Evolutionary conservation across 1,140 invertebrate species (phyloP), one percentile per base, ranked within the genome.

Genomic region (Cyphomyrmex costatus): DNA sequence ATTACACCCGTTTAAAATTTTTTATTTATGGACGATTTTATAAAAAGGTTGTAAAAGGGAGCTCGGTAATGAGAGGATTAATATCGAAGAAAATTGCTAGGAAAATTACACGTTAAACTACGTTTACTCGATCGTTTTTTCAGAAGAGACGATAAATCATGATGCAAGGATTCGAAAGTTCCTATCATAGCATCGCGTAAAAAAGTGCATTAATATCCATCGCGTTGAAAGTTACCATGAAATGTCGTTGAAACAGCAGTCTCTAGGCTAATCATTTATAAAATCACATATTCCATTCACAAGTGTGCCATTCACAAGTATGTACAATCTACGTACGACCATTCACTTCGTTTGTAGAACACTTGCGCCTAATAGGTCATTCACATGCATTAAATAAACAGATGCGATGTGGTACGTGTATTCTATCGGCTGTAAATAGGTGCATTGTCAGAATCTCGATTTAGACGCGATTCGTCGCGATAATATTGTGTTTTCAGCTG

Each of bases 321-420:
- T 7, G n/a, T 24, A 46, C 36, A 46, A 46, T 66, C 12, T 46
- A 21, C 42, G 30, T 58, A 49, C 42, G 16, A 8, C 49, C 56
- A 87, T 88, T 88, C 86, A 65, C 42, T 24, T 27, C 16, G 21
- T 36, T 36, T 49, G 42, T n/a, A 19, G 49, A 61, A 83, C 78
- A 73, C 51, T 82, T 51, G 27, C 21, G 10, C 12, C 14, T 10
- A 21, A 79, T 61, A 56, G 65, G 16, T 86, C 68, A 60, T 87
- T 70, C 53, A 61, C 56, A 27, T 16, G n/a, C 10, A 36, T 33
- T 21, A 73, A 65, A 58, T 66, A 70, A 85, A 79, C 61, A 85
- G 24, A 16, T 5, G n/a, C 2, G 14, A 21, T 53, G 33, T 58
- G 14, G 5, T 30, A 30, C 56, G 65, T 53, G 66, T 86, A 12